Evolutionary conservation across 2,113 vertebrate genomes (phyloP).

Genomic region (Leptosomus discolor): DNA sequence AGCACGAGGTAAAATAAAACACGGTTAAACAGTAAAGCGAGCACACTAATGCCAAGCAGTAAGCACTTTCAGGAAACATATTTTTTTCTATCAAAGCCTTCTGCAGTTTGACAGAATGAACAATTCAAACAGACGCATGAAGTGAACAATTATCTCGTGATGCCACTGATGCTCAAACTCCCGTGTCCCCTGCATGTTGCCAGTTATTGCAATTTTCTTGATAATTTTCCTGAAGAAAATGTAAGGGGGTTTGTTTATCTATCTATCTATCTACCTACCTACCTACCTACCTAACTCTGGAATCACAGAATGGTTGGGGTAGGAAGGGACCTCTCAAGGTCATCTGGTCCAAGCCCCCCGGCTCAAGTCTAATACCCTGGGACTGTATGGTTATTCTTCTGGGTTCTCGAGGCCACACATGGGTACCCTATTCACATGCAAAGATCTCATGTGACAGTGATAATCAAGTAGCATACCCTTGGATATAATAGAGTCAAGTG

Average conservation of each 20-base stretch:
- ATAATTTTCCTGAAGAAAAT: not conserved
- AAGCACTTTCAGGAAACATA: not conserved
- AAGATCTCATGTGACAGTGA: not conserved
- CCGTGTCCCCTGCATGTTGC: not conserved
- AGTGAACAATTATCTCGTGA: accelerated
- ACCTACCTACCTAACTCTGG: not conserved
- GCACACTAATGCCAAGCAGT: not conserved
- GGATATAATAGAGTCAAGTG: not conserved
- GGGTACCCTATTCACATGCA: not conserved
- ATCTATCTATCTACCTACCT: not conserved
- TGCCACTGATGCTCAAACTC: not conserved
- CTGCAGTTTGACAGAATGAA: not conserved
- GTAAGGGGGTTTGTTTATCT: not conserved
- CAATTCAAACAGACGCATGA: not conserved
- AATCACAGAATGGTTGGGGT: not conserved
- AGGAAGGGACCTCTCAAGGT: not conserved
- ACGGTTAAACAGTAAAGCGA: not conserved
- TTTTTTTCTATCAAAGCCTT: not conserved
- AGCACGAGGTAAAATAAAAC: conserved; percentile 56
- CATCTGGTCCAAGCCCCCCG: not conserved
- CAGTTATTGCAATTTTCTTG: not conserved
- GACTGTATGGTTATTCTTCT: not conserved
- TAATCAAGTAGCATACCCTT: not conserved
- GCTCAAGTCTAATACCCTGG: not conserved
- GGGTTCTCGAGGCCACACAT: not conserved